These are phyloP conservation scores for Drosophila murphyi DNA, from an alignment of 1,140 invertebrate species.

Conservation along the genomic window DNA sequence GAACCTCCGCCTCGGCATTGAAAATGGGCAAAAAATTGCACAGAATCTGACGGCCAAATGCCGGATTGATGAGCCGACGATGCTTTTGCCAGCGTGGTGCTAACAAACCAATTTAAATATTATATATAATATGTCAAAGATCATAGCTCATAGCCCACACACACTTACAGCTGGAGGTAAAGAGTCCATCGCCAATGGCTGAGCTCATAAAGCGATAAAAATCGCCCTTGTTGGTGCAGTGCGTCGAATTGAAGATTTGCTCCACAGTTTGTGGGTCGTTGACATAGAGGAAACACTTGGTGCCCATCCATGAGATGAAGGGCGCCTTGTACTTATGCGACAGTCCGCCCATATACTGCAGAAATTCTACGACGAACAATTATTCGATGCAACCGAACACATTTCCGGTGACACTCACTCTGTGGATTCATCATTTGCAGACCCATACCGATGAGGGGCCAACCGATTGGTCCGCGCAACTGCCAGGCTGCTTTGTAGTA, in stretches of 20 bases:
- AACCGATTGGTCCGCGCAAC: slow-evolving; percentile 67
- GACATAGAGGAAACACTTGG: slow-evolving; percentile 74
- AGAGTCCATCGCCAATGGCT: slow-evolving; percentile 78
- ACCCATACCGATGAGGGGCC: slow-evolving; percentile 74
- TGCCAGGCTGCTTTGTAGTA: slow-evolving; percentile 70
- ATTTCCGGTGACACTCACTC: slow-evolving; percentile 49
- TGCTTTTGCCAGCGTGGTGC: slow-evolving; percentile 80
- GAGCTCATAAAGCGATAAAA: slow-evolving; percentile 76
- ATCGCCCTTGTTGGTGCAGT: slow-evolving; percentile 79
- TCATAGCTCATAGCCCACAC: neutral
- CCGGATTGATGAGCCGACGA: slow-evolving; percentile 79
- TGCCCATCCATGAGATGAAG: slow-evolving; percentile 82
- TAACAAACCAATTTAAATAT: slow-evolving; percentile 3
- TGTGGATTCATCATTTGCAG: slow-evolving; percentile 80
- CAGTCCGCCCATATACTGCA: slow-evolving; percentile 66
- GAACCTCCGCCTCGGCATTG: slow-evolving; percentile 67
- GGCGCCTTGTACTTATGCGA: slow-evolving; percentile 66
- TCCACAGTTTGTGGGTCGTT: slow-evolving; percentile 78
- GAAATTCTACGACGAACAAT: slow-evolving; percentile 53
- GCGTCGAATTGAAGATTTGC: slow-evolving; percentile 74
- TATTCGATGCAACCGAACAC: neutral
- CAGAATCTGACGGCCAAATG: slow-evolving; percentile 73
- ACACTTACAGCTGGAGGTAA: slow-evolving; percentile 74
- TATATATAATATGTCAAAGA: neutral
- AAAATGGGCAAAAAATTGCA: slow-evolving; percentile 77